A percentile compares a stretch with the other conserved stretches of the same genome.
phyloP scores from a whole-genome alignment of 2,797 vertebrate species.

The Heteromormyrus szaboi region DNA sequence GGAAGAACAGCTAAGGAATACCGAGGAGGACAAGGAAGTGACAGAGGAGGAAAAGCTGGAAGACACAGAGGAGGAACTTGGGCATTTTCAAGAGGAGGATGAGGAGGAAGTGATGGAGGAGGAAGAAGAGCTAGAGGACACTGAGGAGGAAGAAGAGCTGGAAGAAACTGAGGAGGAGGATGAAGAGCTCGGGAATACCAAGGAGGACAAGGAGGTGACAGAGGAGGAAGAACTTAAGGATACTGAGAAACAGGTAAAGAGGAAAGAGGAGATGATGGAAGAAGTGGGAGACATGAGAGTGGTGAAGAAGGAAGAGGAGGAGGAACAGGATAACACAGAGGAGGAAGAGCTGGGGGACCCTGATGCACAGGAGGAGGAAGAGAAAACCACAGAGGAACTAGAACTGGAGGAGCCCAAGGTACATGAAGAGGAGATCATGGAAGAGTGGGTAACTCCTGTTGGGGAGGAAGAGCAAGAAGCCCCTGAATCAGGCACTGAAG shows the following conservation, averaged over 20 bases:
- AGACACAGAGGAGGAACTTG: constrained; percentile 19
- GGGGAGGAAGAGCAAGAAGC: background rate
- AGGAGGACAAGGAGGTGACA: constrained; percentile 9
- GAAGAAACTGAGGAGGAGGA: background rate
- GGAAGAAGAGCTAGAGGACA: background rate
- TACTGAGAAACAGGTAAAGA: constrained; percentile 22
- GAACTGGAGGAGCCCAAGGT: background rate
- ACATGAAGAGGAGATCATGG: constrained; percentile 10
- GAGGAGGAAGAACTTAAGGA: constrained; percentile 21
- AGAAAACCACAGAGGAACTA: background rate
- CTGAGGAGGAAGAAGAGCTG: background rate
- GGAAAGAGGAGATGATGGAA: background rate
- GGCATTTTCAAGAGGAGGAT: constrained; percentile 27
- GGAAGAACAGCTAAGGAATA: constrained; percentile 16
- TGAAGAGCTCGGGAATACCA: background rate
- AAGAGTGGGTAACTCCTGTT: background rate
- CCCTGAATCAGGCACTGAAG: background rate
- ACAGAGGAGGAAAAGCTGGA: constrained; percentile 3
- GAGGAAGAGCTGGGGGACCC: background rate
- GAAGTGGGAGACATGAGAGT: background rate
- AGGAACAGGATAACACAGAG: background rate
- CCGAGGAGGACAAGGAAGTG: constrained; percentile 24
- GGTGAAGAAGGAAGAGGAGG: background rate
- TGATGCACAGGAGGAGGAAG: background rate
- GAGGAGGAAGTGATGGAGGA: background rate